A percentile compares a stretch with the other conserved stretches of the same genome.
Evolutionary conservation across 1,140 invertebrate genomes (phyloP).

Genomic region (Scylla paramamosain): DNA sequence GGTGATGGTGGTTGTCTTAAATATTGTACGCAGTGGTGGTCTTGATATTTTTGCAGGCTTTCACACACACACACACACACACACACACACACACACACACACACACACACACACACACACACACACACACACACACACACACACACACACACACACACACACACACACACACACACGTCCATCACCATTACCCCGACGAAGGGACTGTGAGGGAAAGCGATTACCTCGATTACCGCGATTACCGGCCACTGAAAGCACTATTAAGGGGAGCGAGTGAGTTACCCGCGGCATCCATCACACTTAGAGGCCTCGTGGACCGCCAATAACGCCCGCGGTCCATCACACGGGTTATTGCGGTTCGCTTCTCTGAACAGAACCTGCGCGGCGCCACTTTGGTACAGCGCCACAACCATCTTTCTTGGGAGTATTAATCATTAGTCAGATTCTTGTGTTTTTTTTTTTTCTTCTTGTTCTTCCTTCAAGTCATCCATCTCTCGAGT

Average conservation of each 20-base stretch:
- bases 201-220: background rate
- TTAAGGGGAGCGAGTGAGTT: background rate
- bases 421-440: background rate
- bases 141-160: background rate
- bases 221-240: background rate
- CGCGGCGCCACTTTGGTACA: background rate
- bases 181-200: background rate
- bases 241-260: background rate
- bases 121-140: background rate
- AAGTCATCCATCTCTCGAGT: too few species aligned
- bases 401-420: background rate
- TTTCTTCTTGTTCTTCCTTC: background rate
- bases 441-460: background rate
- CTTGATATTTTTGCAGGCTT: too few species aligned
- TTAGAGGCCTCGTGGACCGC: background rate
- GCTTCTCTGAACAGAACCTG: background rate
- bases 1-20: too few species aligned
- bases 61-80: too few species aligned
- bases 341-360: background rate
- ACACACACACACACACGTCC: background rate
- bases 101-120: background rate
- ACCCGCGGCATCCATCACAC: background rate
- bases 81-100: conserved; percentile 2
- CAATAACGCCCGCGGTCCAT: background rate
- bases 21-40: too few species aligned